These are phyloP conservation scores for Laupala kohalensis DNA, from an alignment of 1,140 invertebrate genomes.

Conservation along the genomic window DNA sequence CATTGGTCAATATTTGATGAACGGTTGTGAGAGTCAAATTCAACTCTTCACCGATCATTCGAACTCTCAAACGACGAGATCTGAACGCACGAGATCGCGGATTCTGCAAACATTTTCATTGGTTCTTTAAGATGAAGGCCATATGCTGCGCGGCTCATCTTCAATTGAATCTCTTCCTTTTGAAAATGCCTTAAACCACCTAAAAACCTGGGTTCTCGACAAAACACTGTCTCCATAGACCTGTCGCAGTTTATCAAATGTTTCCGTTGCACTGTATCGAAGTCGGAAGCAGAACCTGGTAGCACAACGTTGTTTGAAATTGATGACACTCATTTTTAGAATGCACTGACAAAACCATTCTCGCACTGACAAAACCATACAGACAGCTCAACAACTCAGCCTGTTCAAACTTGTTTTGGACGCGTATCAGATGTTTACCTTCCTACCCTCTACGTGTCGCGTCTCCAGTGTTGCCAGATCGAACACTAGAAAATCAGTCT, in stretches of 20 bases:
- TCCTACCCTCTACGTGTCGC: neutral
- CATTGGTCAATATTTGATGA: slow-evolving; percentile 19
- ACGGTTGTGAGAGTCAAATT: slow-evolving; percentile 15
- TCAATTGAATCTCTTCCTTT: slow-evolving; percentile 12
- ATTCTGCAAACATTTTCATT: slow-evolving; percentile 10
- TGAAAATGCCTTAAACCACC: too few species aligned
- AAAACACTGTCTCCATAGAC: too few species aligned
- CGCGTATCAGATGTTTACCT: slow-evolving; percentile 1
- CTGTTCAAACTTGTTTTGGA: slow-evolving; percentile 9
- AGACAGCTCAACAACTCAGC: slow-evolving; percentile 3
- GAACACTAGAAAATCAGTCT: too few species aligned
- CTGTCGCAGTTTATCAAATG: slow-evolving; percentile 15
- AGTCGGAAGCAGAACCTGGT: slow-evolving; percentile 21
- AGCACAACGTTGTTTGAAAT: slow-evolving; percentile 17
- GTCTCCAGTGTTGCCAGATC: too few species aligned
- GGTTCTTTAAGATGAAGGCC: slow-evolving; percentile 3
- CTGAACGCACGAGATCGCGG: slow-evolving; percentile 8
- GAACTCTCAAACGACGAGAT: neutral
- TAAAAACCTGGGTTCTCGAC: too few species aligned
- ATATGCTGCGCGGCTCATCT: slow-evolving; percentile 5
- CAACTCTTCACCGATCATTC: slow-evolving; percentile 8
- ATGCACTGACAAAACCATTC: slow-evolving; percentile 2
- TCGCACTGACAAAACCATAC: neutral
- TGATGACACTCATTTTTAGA: slow-evolving; percentile 13
- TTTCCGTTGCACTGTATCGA: slow-evolving; percentile 18